Evolutionary conservation across 1,140 invertebrate genomes (phyloP), one percentile per base, ranked within the genome.

Genomic region (Sitodiplosis mosellana): DNA sequence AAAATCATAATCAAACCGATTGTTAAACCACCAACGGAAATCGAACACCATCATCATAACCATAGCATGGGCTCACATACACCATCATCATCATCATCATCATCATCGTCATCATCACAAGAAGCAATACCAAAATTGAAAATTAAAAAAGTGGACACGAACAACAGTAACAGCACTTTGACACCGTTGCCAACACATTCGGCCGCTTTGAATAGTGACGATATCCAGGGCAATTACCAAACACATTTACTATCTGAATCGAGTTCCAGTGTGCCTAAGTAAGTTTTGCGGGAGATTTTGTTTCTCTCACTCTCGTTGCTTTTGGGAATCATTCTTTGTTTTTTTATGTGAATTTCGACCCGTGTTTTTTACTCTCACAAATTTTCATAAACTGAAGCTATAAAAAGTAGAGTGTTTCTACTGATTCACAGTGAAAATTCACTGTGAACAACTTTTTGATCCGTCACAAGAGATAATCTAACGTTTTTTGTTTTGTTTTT

Each of bases 1-100:
- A 48, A 48, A 48, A 48, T 48, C 11, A 48, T 22, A 48, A 43
- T 48, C 6, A 48, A 48, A 34, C 33, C 40, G 2, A 40, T 36
- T 33, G 18, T 15, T 14, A 20, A 20, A 18, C 47, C 47, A 17
- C 47, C 37, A 22, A 21, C 37, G 1, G 47, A 48, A 27, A 14
- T 22, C 15, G 27, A n/a, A 27, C 27, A 27, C 27, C 27, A 27
- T 27, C 27, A 27, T 27, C 33, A 46, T 46, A 19, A 46, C 10
- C 45, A 38, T n/a, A 18, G 11, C 5, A 19, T 11, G 11, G 34
- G 20, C 20, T 4, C 33, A n/a, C 45, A 37, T 38, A 19, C 18
- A 20, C 10, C 36, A 10, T 27, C 27, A 27, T 27, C 27, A 27
- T 27, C 27, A 27, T 45, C 27, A 27, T 10, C 27, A 27, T 27